These are phyloP conservation scores for Diploptera punctata DNA, from an alignment of 2,888 invertebrate genomes.

Conservation along the genomic window DNA sequence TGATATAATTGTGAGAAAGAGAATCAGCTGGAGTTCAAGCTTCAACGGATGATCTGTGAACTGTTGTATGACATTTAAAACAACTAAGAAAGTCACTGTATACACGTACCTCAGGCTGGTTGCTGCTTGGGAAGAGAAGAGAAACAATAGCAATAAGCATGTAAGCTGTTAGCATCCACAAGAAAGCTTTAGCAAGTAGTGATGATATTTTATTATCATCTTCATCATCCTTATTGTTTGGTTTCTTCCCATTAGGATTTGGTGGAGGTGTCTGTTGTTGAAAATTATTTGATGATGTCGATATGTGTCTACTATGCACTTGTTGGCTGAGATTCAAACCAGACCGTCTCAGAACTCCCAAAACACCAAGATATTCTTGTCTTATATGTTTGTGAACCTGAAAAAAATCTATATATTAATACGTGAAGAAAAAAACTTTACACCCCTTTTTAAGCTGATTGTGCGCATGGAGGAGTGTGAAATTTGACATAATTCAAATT, in stretches of 20 bases:
- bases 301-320: slow-evolving; percentile 39
- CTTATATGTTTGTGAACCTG: slow-evolving; percentile 52
- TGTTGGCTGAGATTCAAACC: slow-evolving; percentile 45
- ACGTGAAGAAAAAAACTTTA: too few species aligned
- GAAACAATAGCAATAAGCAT: slow-evolving; percentile 76
- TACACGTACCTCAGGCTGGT: slow-evolving; percentile 76
- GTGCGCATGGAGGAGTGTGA: too few species aligned
- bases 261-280: slow-evolving; percentile 28
- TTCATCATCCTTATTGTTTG: slow-evolving; percentile 54
- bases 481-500: neutral
- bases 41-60: too few species aligned
- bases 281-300: slow-evolving; percentile 38
- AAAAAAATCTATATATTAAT: too few species aligned
- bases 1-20: too few species aligned
- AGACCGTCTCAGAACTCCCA: slow-evolving; percentile 47
- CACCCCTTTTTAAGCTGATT: too few species aligned
- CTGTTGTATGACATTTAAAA: too few species aligned
- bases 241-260: slow-evolving; percentile 44
- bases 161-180: slow-evolving; percentile 81
- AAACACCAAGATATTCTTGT: slow-evolving; percentile 65
- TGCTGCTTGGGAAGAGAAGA: slow-evolving; percentile 71
- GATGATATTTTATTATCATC: slow-evolving; percentile 75
- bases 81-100: too few species aligned
- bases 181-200: slow-evolving; percentile 74
- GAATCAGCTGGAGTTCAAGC: too few species aligned